Base-by-base conservation (phyloP, 2,797 vertebrate species). In the Poecilia gillii region DNA sequence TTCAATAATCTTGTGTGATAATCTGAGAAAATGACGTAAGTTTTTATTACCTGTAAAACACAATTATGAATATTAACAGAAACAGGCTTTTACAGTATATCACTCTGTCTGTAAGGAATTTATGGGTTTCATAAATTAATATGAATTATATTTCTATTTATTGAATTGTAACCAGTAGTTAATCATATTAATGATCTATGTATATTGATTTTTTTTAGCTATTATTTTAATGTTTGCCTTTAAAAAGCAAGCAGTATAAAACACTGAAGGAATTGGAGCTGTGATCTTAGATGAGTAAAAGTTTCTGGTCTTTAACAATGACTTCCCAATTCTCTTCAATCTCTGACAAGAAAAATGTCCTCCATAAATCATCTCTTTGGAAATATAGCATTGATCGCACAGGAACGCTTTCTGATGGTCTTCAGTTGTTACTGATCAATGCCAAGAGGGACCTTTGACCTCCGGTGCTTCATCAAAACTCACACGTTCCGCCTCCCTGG, bases 381-480 rank as follows among this genome's bases (percentile, higher is more conserved):
- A 75, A 73, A 77, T 74, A 20, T 49, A 36, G 33, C 80, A 89
- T 89, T 82, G 86, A 89, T 91, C 72, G 12, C 31, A 64, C 80
- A 68, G 77, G 75, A 76, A 33, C 71, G 45, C 72, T 80, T 62
- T 79, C 80, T 72, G 84, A 84, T 84, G 85, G 84, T 81, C 87
- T 77, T 81, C 77, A 82, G 82, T 84, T 87, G 84, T 88, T 83
- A 20, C 72, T 57, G 81, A 91, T 93, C 86, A 82, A 91, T 92
- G 86, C 81, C 51, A 51, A 72, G 77, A 11, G 53, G 43, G 87
- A 85, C 87, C 91, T 90, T 57, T 90, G 91, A 92, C 91, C 90
- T 64, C 41, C 0, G 36, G 80, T 80, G 89, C 85, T 91, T 89
- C 82, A 89, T 93, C 90, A 90, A 81, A 90, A 72, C 83, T 64